phyloP scores from a whole-genome alignment of 2,797 vertebrate species.

The Hypotaenidia philippensis region DNA sequence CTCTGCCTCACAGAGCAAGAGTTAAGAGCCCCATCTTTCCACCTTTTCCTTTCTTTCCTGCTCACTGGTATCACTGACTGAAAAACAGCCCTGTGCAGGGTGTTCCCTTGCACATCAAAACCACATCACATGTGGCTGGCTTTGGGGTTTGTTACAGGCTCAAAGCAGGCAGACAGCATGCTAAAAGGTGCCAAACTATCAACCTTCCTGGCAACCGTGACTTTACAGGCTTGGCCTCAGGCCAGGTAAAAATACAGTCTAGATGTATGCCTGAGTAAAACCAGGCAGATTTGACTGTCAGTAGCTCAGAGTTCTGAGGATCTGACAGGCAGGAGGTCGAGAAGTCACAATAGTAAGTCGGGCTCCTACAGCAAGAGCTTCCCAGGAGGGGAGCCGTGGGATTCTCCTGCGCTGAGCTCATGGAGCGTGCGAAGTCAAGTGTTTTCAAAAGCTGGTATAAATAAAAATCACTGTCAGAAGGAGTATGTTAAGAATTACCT shows the following conservation, averaged over 20 bases:
- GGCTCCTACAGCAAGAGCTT: neutral
- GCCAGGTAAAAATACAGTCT: neutral
- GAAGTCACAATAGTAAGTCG: neutral
- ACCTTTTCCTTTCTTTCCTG: neutral
- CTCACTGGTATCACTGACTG: neutral
- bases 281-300: neutral
- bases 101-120: neutral
- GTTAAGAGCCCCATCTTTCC: neutral
- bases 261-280: neutral
- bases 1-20: neutral
- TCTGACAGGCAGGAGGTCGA: neutral
- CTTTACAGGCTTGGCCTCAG: neutral
- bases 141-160: neutral
- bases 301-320: neutral
- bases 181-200: neutral
- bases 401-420: neutral
- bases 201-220: neutral
- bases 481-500: neutral
- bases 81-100: neutral
- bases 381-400: neutral
- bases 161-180: neutral
- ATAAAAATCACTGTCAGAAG: neutral
- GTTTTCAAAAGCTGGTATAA: neutral
- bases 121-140: neutral
- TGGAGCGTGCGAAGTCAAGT: neutral